phyloP scores from a whole-genome alignment of 1,140 invertebrate species.

The Cotesia vestalis region DNA sequence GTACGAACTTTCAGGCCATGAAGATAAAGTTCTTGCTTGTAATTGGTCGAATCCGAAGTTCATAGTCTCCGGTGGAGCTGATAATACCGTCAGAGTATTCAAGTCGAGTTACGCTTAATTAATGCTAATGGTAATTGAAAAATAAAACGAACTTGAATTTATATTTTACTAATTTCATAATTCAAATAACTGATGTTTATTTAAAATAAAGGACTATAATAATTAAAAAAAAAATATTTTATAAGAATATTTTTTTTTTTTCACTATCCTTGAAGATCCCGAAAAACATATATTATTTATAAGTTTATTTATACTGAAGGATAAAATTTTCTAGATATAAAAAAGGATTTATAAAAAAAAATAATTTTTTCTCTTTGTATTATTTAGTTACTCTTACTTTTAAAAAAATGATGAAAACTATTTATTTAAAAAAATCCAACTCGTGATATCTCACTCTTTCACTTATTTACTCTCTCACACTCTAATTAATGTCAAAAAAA shows the following conservation, averaged over 20 bases:
- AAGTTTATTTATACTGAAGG: neutral
- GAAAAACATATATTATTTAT: too few relatives aligned
- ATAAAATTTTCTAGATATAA: neutral
- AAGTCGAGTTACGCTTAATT: conserved; percentile 62
- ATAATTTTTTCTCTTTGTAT: conserved; percentile 36
- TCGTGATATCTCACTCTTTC: conserved; percentile 38
- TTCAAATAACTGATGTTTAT: too few relatives aligned
- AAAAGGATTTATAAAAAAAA: conserved; percentile 19
- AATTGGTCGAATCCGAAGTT: conserved; percentile 91
- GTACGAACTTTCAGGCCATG: conserved; percentile 92
- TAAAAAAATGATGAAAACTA: conserved; percentile 21
- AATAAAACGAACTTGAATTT: too few relatives aligned
- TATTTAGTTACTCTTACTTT: conserved; percentile 22
- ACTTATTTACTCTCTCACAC: conserved; percentile 32
- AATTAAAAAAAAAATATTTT: too few relatives aligned
- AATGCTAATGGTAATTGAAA: too few relatives aligned
- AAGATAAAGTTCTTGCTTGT: conserved; percentile 92
- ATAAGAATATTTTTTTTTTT: too few relatives aligned
- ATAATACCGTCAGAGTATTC: conserved; percentile 93
- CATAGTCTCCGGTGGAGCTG: conserved; percentile 91
- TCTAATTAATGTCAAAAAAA: conserved; percentile 15
- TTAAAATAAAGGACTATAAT: too few relatives aligned
- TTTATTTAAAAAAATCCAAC: conserved; percentile 28
- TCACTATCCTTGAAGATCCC: too few relatives aligned
- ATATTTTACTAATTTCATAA: too few relatives aligned